Percentiles rank a stretch among this genome's conserved stretches.
Evolutionary conservation across 2,888 invertebrate species (phyloP).

Genomic region (Tenthredo livida): DNA sequence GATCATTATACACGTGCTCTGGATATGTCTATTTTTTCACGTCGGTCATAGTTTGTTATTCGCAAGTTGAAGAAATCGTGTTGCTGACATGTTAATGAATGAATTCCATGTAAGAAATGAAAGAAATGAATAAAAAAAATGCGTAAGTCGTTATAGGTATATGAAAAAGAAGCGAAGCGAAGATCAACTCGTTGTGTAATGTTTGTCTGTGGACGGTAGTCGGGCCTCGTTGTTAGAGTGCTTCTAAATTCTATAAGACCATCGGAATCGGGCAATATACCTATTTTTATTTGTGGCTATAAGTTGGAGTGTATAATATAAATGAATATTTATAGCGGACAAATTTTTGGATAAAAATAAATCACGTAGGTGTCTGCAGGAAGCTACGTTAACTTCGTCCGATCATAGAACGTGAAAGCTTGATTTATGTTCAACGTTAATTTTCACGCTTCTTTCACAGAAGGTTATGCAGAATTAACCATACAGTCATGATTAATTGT

Average conservation of each 20-base stretch:
- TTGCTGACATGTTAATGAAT: not conserved
- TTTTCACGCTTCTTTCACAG: not conserved
- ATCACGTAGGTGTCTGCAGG: constrained; percentile 43
- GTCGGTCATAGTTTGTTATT: not conserved
- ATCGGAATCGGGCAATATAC: not conserved
- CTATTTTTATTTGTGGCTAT: not conserved
- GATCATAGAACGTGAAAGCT: not conserved
- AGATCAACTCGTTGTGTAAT: not conserved
- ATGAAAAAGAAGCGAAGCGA: not conserved
- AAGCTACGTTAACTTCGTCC: constrained; percentile 18
- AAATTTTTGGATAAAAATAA: constrained; percentile 41
- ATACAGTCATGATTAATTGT: not conserved
- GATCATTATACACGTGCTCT: not conserved
- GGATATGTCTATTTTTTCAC: not conserved
- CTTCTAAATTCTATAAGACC: not conserved
- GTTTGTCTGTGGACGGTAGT: not conserved
- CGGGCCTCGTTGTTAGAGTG: not conserved
- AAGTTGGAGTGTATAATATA: not conserved
- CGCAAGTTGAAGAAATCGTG: not conserved
- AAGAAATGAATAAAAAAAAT: not conserved
- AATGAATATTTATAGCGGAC: not conserved
- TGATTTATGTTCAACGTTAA: not conserved
- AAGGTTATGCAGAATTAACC: not conserved
- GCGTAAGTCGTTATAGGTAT: not conserved
- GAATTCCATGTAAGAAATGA: not conserved